phyloP scores from a whole-genome alignment of 2,888 invertebrate genomes.

The Dasysyrphus albostriatus region DNA sequence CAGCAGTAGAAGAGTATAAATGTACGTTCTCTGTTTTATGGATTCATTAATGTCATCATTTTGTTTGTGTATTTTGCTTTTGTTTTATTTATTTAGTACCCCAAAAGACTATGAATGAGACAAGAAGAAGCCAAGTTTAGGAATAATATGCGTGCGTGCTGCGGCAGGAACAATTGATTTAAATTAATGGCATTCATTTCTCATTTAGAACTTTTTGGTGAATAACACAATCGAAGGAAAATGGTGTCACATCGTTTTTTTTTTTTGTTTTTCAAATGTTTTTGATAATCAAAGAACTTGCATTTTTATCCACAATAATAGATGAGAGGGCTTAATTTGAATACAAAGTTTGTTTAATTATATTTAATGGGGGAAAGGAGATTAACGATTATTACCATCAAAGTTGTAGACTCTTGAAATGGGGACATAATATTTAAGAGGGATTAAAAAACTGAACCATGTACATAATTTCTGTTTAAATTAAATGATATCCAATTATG shows the following conservation, averaged over 20 bases:
- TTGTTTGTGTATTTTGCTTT: slow-evolving; percentile 52
- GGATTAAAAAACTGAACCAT: not conserved
- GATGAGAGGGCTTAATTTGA: slow-evolving; percentile 2
- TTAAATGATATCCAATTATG: no score
- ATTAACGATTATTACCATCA: slow-evolving; percentile 1
- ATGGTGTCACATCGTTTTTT: slow-evolving; percentile 54
- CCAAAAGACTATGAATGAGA: not conserved
- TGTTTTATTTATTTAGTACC: slow-evolving; percentile 41
- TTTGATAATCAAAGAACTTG: not conserved
- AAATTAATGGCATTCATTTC: slow-evolving; percentile 66
- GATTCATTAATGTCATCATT: slow-evolving; percentile 72
- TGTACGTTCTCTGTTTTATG: slow-evolving; percentile 46
- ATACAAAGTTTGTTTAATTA: not conserved
- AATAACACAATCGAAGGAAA: slow-evolving; percentile 58
- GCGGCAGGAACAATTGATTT: slow-evolving; percentile 69
- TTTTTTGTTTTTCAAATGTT: slow-evolving; percentile 24
- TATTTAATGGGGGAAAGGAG: not conserved
- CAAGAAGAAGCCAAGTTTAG: slow-evolving; percentile 1
- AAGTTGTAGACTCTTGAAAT: not conserved
- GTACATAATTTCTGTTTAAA: no score
- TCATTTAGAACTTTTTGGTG: slow-evolving; percentile 57
- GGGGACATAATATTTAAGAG: not conserved
- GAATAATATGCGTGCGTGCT: slow-evolving; percentile 5
- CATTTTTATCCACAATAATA: not conserved
- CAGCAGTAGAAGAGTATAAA: not conserved